These are phyloP conservation scores for Euclidia mi DNA, from an alignment of 2,888 invertebrate genomes.

Conservation along the genomic window DNA sequence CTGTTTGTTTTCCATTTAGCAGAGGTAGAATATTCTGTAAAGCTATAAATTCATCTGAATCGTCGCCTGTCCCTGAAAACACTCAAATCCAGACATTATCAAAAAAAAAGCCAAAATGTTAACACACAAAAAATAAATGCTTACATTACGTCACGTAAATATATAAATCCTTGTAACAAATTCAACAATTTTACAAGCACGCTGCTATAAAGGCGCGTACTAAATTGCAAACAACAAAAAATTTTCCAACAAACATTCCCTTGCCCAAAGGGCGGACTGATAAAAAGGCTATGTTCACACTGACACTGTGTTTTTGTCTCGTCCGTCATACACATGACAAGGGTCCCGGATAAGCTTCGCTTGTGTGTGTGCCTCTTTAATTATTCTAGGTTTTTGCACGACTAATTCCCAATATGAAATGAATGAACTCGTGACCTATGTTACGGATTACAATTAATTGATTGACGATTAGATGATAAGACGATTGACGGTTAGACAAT, in stretches of 20 bases:
- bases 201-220: conserved; percentile 55
- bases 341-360: conserved; percentile 65
- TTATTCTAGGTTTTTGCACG: conserved; percentile 71
- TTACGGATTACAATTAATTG: conserved; percentile 42
- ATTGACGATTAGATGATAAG: too few relatives aligned
- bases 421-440: conserved; percentile 61
- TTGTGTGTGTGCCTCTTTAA: conserved; percentile 68
- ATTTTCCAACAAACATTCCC: conserved; percentile 62
- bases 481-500: too few relatives aligned
- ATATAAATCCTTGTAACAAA: conserved; percentile 31
- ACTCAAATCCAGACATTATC: background rate
- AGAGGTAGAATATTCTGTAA: too few relatives aligned
- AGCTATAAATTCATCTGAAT: too few relatives aligned
- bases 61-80: too few relatives aligned
- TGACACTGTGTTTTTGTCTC: conserved; percentile 70
- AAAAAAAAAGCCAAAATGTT: conserved; percentile 4
- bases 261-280: conserved; percentile 59
- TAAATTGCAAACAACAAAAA: conserved; percentile 68
- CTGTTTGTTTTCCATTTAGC: too few relatives aligned
- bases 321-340: conserved; percentile 70
- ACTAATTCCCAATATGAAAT: conserved; percentile 64
- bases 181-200: conserved; percentile 41
- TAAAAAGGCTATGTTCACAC: conserved; percentile 70
- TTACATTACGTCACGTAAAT: conserved; percentile 23
- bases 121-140: conserved; percentile 8